These are phyloP conservation scores for Spinus olivaceus DNA, from an alignment of 2,797 vertebrate genomes.

Conservation along the genomic window DNA sequence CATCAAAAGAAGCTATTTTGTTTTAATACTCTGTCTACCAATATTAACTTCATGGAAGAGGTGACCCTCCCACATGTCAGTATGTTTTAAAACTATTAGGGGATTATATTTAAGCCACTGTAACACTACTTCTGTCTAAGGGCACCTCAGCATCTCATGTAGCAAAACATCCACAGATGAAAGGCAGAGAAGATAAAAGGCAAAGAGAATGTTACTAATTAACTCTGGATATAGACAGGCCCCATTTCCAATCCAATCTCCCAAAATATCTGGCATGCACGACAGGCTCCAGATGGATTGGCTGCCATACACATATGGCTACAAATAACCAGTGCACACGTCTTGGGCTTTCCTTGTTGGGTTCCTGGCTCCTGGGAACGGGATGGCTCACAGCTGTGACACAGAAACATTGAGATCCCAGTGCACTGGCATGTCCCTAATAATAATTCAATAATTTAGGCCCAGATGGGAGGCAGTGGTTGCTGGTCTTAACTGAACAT, in stretches of 20 bases:
- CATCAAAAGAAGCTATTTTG: slow-evolving; percentile 56
- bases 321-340: not conserved
- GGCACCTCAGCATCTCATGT: slow-evolving; percentile 5
- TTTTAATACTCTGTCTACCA: slow-evolving; percentile 37
- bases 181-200: slow-evolving; percentile 58
- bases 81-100: slow-evolving; percentile 8
- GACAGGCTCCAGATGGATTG: not conserved
- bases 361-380: not conserved
- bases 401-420: not conserved
- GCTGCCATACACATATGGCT: not conserved
- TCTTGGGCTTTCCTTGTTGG: not conserved
- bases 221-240: not conserved
- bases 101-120: slow-evolving; percentile 30
- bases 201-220: slow-evolving; percentile 41
- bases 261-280: not conserved
- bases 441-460: not conserved
- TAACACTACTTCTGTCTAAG: slow-evolving; percentile 8
- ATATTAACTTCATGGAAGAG: slow-evolving; percentile 3
- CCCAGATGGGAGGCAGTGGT: not conserved
- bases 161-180: slow-evolving; percentile 22
- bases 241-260: not conserved
- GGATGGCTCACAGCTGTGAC: not conserved
- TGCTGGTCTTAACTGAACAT: not conserved
- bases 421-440: not conserved
- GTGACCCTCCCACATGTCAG: not conserved